Base-by-base conservation (phyloP, 2,888 invertebrate genomes). In the Andrena flavipes region DNA sequence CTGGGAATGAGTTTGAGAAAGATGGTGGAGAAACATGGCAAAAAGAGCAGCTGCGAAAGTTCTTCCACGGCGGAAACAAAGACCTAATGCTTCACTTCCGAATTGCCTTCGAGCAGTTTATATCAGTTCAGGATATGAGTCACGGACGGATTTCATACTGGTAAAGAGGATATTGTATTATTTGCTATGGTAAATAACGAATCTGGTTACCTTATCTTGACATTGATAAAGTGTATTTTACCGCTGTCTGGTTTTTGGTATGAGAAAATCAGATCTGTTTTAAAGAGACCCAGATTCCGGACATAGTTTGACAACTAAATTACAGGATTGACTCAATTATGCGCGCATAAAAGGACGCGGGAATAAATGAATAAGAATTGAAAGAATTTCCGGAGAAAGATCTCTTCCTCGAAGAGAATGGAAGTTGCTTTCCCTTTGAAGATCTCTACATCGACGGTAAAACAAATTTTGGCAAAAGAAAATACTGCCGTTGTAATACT, bases 61-160 rank as follows among this genome's bases (percentile, higher is more conserved):
- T 80, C 69, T 23, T 8, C 67, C 60, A 48, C 63, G 76, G 48
- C 69, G 75, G 70, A 69, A 76, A 82, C 76, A 76, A 82, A 68
- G 67, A 63, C n/a, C 71, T 72, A 72, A 80, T 69, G 76, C 68
- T 49, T 76, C 68, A 26, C 68, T 73, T 73, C 76, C 71, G 67
- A 78, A 71, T 70, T 69, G 73, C 67, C 78, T 78, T 33, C 65
- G 62, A 49, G 78, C 80, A n/a, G 67, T 78, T 74, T 64, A 29
- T 69, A 73, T 62, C 73, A 13, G 60, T 16, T 74, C 63, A 4
- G 49, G 51, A 60, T 79, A 65, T 72, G 54, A 72, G 72, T 72
- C 78, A 71, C 33, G 54, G 54, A 13, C 48, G 60, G 72, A 64
- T 79, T 69, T 69, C 68, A 30, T 64, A 63, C 65, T 48, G 49